These are phyloP conservation scores for Lysandra bellargus DNA, from an alignment of 2,888 invertebrate genomes.

Conservation along the genomic window DNA sequence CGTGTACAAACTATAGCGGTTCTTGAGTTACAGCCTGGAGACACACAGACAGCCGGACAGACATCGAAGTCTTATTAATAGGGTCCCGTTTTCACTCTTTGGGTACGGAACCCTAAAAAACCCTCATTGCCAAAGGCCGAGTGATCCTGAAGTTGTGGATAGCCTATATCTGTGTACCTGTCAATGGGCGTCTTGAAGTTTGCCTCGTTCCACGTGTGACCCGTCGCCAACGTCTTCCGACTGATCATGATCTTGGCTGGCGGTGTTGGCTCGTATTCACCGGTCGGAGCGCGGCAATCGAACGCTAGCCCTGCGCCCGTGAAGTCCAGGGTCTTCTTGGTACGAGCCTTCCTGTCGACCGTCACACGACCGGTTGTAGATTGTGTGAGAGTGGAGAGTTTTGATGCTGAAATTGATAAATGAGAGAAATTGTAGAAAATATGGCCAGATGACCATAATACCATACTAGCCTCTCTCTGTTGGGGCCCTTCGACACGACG, in stretches of 20 bases:
- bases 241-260: slow-evolving; percentile 76
- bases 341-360: slow-evolving; percentile 60
- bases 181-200: slow-evolving; percentile 75
- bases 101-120: no score
- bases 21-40: no score
- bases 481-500: slow-evolving; percentile 34
- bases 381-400: slow-evolving; percentile 63
- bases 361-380: slow-evolving; percentile 57
- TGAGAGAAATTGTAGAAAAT: slow-evolving; percentile 33
- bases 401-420: slow-evolving; percentile 54
- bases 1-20: no score
- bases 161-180: slow-evolving; percentile 48
- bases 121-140: no score
- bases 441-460: no score
- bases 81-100: no score
- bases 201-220: slow-evolving; percentile 73
- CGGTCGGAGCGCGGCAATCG: slow-evolving; percentile 53
- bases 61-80: no score
- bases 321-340: slow-evolving; percentile 70
- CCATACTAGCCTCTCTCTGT: slow-evolving; percentile 45
- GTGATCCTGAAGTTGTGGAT: no score
- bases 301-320: slow-evolving; percentile 60
- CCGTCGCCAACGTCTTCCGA: slow-evolving; percentile 71
- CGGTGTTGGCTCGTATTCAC: slow-evolving; percentile 65
- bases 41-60: no score